phyloP scores from a whole-genome alignment of 1,140 invertebrate genomes.

The Drosophila ercepeae region DNA sequence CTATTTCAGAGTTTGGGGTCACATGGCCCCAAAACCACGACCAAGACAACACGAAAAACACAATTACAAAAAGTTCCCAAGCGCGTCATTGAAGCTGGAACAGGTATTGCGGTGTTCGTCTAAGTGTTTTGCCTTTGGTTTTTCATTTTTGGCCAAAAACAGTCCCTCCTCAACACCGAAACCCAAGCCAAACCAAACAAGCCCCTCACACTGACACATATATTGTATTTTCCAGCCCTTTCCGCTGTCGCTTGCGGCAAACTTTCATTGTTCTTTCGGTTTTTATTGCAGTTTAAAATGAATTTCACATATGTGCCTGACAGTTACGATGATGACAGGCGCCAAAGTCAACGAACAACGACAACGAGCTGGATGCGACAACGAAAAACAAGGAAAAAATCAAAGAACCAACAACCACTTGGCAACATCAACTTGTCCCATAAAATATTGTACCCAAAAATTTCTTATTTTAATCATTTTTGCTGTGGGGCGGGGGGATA shows the following conservation, averaged over 20 bases:
- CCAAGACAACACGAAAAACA: conserved; percentile 34
- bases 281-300: conserved; percentile 80
- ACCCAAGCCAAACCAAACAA: neutral
- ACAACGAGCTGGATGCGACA: conserved; percentile 3
- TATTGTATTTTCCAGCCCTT: neutral
- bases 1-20: neutral
- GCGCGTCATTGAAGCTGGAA: conserved; percentile 50
- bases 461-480: conserved; percentile 30
- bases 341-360: conserved; percentile 39
- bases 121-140: conserved; percentile 33
- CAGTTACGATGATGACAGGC: conserved; percentile 62
- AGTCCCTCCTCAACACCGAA: neutral
- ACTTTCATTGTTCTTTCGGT: conserved; percentile 63
- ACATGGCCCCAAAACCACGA: conserved; percentile 10
- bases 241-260: conserved; percentile 17
- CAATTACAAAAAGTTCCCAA: conserved; percentile 73
- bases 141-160: conserved; percentile 1
- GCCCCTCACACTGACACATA: neutral
- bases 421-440: conserved; percentile 45
- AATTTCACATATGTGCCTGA: conserved; percentile 70
- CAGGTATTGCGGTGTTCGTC: conserved; percentile 37
- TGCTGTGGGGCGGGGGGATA: conserved; percentile 1
- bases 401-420: conserved; percentile 4
- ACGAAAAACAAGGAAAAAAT: conserved; percentile 1
- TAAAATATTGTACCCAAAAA: conserved; percentile 50